Conservation (phyloP, 2,888 invertebrate species). For the Neuroscelio doddi region DNA sequence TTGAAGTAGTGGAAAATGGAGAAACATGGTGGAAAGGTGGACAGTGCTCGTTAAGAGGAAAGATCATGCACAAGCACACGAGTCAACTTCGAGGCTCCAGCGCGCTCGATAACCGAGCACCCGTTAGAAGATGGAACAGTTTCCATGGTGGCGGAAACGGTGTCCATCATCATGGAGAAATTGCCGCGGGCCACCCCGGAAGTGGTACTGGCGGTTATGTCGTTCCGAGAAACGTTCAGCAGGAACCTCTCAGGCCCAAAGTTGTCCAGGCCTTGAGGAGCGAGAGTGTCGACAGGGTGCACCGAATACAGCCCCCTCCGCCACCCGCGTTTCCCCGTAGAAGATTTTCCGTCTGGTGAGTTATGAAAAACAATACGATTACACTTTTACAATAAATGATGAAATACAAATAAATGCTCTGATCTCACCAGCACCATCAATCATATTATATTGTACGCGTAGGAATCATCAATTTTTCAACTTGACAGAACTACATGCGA, state of each 20-base stretch:
- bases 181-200: constrained; percentile 47
- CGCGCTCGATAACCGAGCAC: constrained; percentile 64
- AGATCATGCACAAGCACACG: constrained; percentile 70
- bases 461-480: background rate
- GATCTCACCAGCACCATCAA: no score
- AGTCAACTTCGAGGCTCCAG: constrained; percentile 62
- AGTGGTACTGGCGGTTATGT: constrained; percentile 34
- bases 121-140: constrained; percentile 73
- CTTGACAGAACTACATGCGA: no score
- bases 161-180: constrained; percentile 39
- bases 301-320: constrained; percentile 66
- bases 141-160: constrained; percentile 68
- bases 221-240: constrained; percentile 44
- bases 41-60: constrained; percentile 39
- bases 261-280: constrained; percentile 68
- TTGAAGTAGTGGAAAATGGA: constrained; percentile 41
- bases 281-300: constrained; percentile 67
- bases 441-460: no score
- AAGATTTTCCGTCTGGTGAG: constrained; percentile 73
- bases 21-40: constrained; percentile 36
- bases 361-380: no score
- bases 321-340: constrained; percentile 69
- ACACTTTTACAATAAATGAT: background rate
- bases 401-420: no score
- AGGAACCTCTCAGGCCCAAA: constrained; percentile 64